Conservation (phyloP, 2,797 vertebrate genomes). For the Acrossocheilus wenchowensis region DNA sequence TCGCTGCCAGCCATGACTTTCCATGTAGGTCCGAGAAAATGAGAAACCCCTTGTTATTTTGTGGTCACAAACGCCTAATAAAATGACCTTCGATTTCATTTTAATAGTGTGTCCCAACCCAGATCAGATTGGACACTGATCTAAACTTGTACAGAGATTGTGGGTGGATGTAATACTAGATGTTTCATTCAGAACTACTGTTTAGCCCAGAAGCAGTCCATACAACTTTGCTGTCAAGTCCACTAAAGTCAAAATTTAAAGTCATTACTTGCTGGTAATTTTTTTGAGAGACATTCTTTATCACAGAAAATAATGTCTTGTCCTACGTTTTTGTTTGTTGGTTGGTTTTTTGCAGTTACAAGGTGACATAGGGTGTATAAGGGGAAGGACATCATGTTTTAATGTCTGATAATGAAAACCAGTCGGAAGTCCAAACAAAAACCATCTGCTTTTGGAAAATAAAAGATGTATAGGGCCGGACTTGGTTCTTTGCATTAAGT, state of each 20-base stretch:
- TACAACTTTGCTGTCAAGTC: background rate
- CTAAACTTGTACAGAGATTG: background rate
- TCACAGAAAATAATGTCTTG: background rate
- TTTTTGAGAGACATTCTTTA: background rate
- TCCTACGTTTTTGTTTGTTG: no score
- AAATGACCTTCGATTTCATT: background rate
- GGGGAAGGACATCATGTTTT: background rate
- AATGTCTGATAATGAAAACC: background rate
- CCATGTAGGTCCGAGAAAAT: conserved; percentile 45
- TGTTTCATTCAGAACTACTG: background rate
- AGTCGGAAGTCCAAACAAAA: background rate
- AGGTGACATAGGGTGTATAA: no score
- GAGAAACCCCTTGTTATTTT: conserved; percentile 4
- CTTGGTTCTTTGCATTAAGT: background rate
- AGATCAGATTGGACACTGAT: background rate
- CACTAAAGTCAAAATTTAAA: background rate
- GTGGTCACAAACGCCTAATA: conserved; percentile 7
- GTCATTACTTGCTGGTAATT: background rate
- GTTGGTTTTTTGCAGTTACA: background rate
- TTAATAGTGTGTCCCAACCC: conserved; percentile 10
- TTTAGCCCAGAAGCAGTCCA: background rate
- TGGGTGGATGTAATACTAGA: background rate
- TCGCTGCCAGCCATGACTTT: conserved; percentile 49
- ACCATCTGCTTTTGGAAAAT: background rate
- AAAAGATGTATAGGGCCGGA: background rate